A percentile compares a stretch with the other conserved stretches of the same genome.
Conservation (phyloP, 2,797 vertebrate genomes). For the Gastrophryne carolinensis region DNA sequence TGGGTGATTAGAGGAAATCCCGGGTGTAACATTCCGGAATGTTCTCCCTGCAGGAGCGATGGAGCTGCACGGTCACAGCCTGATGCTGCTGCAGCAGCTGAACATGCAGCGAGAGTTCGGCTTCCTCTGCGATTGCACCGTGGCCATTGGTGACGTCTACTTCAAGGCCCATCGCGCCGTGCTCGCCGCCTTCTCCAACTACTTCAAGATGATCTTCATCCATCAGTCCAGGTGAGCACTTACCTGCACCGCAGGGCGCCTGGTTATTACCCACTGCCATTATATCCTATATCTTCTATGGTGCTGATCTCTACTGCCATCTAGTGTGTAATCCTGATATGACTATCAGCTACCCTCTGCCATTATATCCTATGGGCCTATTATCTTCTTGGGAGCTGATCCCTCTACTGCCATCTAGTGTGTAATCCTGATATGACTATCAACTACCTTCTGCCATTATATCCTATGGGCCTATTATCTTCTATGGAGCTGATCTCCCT, state of each 20-base stretch:
- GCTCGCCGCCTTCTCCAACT: slow-evolving; percentile 95
- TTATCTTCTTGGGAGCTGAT: too few species aligned
- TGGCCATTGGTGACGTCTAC: slow-evolving; percentile 96
- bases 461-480: too few species aligned
- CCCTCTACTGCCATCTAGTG: too few species aligned
- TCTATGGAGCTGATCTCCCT: too few species aligned
- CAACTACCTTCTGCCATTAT: too few species aligned
- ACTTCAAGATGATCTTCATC: slow-evolving; percentile 99
- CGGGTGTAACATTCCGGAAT: background rate
- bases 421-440: too few species aligned
- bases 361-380: too few species aligned
- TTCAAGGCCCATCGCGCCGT: slow-evolving; percentile 97
- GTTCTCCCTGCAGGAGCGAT: slow-evolving; percentile 67
- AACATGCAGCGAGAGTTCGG: slow-evolving; percentile 97
- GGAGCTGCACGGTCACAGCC: slow-evolving; percentile 87
- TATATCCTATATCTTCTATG: background rate
- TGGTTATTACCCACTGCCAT: too few species aligned
- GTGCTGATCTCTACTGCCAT: too few species aligned
- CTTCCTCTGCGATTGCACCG: slow-evolving; percentile 96
- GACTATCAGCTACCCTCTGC: too few species aligned
- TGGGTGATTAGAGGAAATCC: background rate
- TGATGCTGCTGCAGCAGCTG: slow-evolving; percentile 94
- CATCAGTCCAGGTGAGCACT: slow-evolving; percentile 95
- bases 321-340: too few species aligned
- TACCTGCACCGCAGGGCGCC: too few species aligned